Evolutionary conservation across 2,888 invertebrate genomes (phyloP).

Genomic region (Tinea semifulvella): DNA sequence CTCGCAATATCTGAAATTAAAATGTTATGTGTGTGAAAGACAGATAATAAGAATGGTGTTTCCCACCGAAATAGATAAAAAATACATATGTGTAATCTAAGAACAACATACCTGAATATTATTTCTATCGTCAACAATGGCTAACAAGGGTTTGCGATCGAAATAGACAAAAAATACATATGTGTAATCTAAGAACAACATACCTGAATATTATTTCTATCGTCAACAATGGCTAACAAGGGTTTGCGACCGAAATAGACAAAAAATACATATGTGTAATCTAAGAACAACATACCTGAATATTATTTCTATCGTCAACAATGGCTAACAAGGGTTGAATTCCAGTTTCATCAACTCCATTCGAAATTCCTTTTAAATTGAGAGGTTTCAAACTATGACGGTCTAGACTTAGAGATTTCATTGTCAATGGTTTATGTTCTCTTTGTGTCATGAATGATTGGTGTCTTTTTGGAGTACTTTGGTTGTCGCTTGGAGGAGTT

Average conservation of each 20-base stretch:
- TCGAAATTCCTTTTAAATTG: constrained; percentile 51
- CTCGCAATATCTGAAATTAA: constrained; percentile 55
- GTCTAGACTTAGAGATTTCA: constrained; percentile 48
- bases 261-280: not conserved
- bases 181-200: not conserved
- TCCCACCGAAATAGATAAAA: not conserved
- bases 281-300: constrained; percentile 41
- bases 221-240: constrained; percentile 54
- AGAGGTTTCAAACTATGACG: constrained; percentile 44
- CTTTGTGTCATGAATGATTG: constrained; percentile 40
- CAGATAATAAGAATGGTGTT: not conserved
- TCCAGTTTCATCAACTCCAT: constrained; percentile 31
- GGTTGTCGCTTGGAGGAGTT: constrained; percentile 21
- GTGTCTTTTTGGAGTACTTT: constrained; percentile 40
- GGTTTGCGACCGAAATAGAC: no score
- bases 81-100: not conserved
- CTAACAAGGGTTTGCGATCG: constrained; percentile 37
- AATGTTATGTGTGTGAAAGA: not conserved
- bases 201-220: constrained; percentile 58
- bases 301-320: constrained; percentile 54
- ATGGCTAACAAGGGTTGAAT: constrained; percentile 51
- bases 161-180: not conserved
- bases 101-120: constrained; percentile 53
- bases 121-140: constrained; percentile 54
- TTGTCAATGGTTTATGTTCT: constrained; percentile 29